Conservation (phyloP, 2,797 vertebrate species). For the Hipposideros larvatus region DNA sequence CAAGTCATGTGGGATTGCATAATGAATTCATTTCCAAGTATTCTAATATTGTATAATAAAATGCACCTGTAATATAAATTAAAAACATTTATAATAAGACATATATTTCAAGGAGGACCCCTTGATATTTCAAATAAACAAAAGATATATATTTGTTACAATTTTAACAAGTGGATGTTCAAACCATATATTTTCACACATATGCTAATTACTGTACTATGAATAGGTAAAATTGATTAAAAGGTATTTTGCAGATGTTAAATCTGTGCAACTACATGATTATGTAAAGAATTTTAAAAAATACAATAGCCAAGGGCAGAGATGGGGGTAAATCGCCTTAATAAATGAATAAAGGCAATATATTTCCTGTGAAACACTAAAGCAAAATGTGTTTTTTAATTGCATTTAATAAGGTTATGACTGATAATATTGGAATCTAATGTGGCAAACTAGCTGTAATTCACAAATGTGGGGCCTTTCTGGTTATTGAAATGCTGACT, state of each 20-base stretch:
- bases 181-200: constrained; percentile 39
- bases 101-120: background rate
- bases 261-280: constrained; percentile 14
- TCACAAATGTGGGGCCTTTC: background rate
- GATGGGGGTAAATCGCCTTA: constrained; percentile 14
- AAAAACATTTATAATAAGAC: constrained; percentile 39
- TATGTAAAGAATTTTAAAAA: constrained; percentile 27
- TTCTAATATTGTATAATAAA: constrained; percentile 52
- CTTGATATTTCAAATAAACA: constrained; percentile 58
- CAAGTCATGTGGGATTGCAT: background rate
- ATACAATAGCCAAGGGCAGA: constrained; percentile 4
- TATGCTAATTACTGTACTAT: constrained; percentile 37
- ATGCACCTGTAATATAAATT: constrained; percentile 55
- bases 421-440: constrained; percentile 4
- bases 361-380: constrained; percentile 10
- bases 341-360: constrained; percentile 44
- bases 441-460: background rate
- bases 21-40: constrained; percentile 63
- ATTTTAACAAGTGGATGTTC: constrained; percentile 18
- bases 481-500: background rate
- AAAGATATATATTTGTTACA: constrained; percentile 28
- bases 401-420: constrained; percentile 16
- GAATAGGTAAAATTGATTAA: constrained; percentile 56
- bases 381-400: constrained; percentile 17
- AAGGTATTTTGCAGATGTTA: constrained; percentile 63